phyloP scores from a whole-genome alignment of 2,797 vertebrate genomes.

The Mus spretus region DNA sequence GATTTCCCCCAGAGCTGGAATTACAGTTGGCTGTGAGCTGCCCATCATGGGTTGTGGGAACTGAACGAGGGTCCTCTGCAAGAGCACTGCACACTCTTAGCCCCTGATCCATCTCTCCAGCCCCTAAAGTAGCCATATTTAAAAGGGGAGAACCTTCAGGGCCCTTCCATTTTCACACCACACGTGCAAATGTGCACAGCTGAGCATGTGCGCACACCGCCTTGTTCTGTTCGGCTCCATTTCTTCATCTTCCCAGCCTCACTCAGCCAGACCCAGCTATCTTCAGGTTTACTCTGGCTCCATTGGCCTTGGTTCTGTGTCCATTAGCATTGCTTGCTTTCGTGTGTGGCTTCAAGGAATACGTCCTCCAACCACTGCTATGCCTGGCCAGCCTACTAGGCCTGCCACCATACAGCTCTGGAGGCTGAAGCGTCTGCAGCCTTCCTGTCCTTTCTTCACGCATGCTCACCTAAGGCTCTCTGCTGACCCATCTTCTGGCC shows the following conservation, averaged over 20 bases:
- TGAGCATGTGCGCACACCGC: background rate
- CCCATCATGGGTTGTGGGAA: background rate
- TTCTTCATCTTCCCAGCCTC: conserved; percentile 15
- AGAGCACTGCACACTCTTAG: background rate
- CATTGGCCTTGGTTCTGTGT: background rate
- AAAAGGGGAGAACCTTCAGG: no score
- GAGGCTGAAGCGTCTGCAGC: background rate
- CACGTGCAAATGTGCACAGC: background rate
- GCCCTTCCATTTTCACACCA: background rate
- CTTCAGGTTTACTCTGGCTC: background rate
- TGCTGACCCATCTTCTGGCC: background rate
- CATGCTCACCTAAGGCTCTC: background rate
- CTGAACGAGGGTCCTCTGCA: background rate
- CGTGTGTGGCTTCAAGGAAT: background rate
- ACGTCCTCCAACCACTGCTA: background rate
- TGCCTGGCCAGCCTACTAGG: background rate
- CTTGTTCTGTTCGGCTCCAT: background rate
- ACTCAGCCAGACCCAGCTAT: background rate
- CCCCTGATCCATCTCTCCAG: background rate
- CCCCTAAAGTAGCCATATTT: background rate
- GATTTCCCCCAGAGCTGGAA: background rate
- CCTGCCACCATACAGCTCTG: background rate
- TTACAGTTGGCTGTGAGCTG: background rate
- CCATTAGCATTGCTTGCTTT: conserved; percentile 55
- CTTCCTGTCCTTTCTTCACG: background rate